phyloP scores from a whole-genome alignment of 2,113 vertebrate species.

The Eclectus roratus region DNA sequence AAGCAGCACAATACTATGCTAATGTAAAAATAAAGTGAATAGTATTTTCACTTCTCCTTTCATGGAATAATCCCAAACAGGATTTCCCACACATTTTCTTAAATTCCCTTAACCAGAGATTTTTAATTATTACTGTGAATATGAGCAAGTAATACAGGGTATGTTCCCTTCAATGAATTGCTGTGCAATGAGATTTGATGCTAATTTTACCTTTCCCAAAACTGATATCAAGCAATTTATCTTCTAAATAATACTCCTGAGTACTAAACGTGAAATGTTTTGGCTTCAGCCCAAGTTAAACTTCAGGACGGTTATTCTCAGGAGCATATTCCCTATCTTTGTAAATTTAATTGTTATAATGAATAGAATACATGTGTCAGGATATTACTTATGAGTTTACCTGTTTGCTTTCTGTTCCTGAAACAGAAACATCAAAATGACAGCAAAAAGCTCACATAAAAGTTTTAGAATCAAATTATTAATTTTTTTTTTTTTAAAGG shows the following conservation, averaged over 20 bases:
- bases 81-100: constrained; percentile 68
- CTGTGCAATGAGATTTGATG: constrained; percentile 73
- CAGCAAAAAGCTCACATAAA: neutral
- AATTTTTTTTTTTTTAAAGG: neutral
- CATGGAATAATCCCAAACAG: constrained; percentile 45
- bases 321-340: constrained; percentile 67
- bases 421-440: constrained; percentile 51
- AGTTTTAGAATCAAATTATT: neutral
- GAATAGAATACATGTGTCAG: constrained; percentile 75
- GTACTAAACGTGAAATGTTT: constrained; percentile 74
- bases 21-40: neutral
- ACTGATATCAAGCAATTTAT: constrained; percentile 78
- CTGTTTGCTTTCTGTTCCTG: constrained; percentile 55
- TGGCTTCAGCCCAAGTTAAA: constrained; percentile 79
- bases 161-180: constrained; percentile 70
- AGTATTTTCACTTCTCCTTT: neutral
- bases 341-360: constrained; percentile 80
- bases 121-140: constrained; percentile 46
- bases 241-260: constrained; percentile 77
- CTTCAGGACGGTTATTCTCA: constrained; percentile 74
- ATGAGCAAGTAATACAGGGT: constrained; percentile 56
- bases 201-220: constrained; percentile 77
- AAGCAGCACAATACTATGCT: neutral
- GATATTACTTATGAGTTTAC: constrained; percentile 57
- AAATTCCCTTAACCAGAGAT: constrained; percentile 54